Percentiles rank a stretch among this genome's conserved stretches.
phyloP scores from a whole-genome alignment of 2,888 invertebrate genomes.

The Ceriagrion tenellum region DNA sequence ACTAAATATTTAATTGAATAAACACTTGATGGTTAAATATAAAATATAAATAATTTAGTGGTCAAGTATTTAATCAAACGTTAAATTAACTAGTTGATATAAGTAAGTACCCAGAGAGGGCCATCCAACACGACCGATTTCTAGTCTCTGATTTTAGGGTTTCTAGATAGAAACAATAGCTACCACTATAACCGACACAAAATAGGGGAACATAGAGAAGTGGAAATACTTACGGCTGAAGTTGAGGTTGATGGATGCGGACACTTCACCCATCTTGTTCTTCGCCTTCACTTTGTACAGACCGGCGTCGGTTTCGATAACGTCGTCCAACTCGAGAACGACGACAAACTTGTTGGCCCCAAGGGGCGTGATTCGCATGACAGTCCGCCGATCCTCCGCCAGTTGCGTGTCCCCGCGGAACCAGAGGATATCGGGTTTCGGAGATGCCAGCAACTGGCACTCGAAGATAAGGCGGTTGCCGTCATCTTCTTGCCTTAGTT shows the following conservation, averaged over 20 bases:
- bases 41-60: too few relatives aligned
- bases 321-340: conserved; percentile 96
- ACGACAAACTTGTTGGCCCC: conserved; percentile 93
- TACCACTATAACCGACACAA: background rate
- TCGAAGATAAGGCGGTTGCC: conserved; percentile 97
- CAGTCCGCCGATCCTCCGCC: conserved; percentile 90
- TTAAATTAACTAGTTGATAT: too few relatives aligned
- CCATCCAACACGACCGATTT: too few relatives aligned
- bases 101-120: too few relatives aligned
- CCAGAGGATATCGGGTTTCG: conserved; percentile 95
- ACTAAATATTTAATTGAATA: too few relatives aligned
- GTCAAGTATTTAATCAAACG: too few relatives aligned
- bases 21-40: too few relatives aligned
- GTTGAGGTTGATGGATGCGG: conserved; percentile 97
- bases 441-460: conserved; percentile 92
- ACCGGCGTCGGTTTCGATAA: conserved; percentile 96
- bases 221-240: conserved; percentile 93
- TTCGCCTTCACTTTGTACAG: conserved; percentile 98
- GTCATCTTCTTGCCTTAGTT: conserved; percentile 97
- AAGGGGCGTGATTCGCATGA: conserved; percentile 92
- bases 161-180: too few relatives aligned
- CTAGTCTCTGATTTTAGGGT: too few relatives aligned
- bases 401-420: conserved; percentile 93
- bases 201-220: background rate
- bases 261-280: conserved; percentile 98